A percentile compares a stretch with the other conserved stretches of the same genome.
Evolutionary conservation across 1,140 invertebrate species (phyloP).

Genomic region (Lamellibrachia luymesi): DNA sequence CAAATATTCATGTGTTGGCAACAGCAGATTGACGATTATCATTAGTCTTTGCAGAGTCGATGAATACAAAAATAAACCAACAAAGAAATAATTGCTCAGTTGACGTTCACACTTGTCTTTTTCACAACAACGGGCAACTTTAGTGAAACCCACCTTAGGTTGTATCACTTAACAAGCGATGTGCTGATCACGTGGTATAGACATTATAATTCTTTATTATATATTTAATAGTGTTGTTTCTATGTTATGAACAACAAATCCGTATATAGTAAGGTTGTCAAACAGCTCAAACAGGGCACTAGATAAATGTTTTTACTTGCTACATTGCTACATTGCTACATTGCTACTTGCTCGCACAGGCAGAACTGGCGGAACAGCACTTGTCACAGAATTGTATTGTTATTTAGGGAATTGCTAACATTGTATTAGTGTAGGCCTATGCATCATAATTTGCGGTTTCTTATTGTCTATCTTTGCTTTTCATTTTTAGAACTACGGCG

Average conservation of each 20-base stretch:
- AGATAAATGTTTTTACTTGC: background rate
- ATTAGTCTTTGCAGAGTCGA: background rate
- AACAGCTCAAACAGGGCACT: background rate
- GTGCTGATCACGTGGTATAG: background rate
- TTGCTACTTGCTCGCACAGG: background rate
- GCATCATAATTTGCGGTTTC: background rate
- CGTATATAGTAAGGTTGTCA: background rate
- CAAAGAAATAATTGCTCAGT: too few species aligned
- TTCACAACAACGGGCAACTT: too few species aligned
- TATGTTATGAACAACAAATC: background rate
- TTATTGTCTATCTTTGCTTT: background rate
- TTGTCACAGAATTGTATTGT: slow-evolving; percentile 5
- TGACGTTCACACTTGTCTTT: too few species aligned
- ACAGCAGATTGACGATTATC: background rate
- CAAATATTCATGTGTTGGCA: background rate
- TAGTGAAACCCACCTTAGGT: background rate
- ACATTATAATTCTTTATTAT: background rate
- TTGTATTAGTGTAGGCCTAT: background rate
- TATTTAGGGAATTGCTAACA: background rate
- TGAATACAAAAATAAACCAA: background rate
- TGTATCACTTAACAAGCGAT: background rate
- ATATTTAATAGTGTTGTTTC: background rate
- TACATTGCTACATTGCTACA: background rate
- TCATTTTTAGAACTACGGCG: background rate
- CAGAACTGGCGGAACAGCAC: background rate